Evolutionary conservation across 2,888 invertebrate species (phyloP).

Genomic region (Eugnorisma glareosa): DNA sequence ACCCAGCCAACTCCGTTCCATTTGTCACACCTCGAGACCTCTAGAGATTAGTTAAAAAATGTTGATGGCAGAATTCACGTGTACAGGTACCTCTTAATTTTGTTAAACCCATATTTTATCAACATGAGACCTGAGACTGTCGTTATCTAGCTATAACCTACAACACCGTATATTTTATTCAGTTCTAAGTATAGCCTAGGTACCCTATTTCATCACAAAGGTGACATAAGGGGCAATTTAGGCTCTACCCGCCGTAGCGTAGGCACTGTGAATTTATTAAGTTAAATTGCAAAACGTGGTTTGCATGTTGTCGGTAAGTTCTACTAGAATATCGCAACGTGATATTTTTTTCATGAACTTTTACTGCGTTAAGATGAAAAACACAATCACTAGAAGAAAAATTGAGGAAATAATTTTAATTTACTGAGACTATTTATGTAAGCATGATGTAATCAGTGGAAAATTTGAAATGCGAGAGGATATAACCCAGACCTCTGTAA

Average conservation of each 20-base stretch:
- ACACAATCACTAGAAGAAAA: not conserved
- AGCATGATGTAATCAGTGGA: not conserved
- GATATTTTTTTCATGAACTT: no score
- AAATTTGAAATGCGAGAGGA: not conserved
- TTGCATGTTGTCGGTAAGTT: not conserved
- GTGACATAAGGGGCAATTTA: not conserved
- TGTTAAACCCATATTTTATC: not conserved
- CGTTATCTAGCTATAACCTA: not conserved
- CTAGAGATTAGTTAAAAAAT: not conserved
- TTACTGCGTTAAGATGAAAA: not conserved
- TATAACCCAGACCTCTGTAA: not conserved
- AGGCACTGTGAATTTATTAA: slow-evolving; percentile 18
- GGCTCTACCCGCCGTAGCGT: not conserved
- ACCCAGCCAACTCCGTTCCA: no score
- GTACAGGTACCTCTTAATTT: not conserved
- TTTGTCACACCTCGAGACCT: no score
- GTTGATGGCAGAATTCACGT: not conserved
- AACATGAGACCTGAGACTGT: not conserved
- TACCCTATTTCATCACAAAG: slow-evolving; percentile 16
- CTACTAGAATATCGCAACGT: not conserved
- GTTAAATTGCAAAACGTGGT: slow-evolving; percentile 29
- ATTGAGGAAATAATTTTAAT: not conserved
- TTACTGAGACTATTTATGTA: not conserved
- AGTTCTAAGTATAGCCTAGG: slow-evolving; percentile 31
- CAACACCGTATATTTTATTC: not conserved